A percentile compares a stretch with the other conserved stretches of the same genome.
These are phyloP conservation scores for Colletes latitarsis DNA, from an alignment of 1,140 invertebrate species.

Conservation along the genomic window DNA sequence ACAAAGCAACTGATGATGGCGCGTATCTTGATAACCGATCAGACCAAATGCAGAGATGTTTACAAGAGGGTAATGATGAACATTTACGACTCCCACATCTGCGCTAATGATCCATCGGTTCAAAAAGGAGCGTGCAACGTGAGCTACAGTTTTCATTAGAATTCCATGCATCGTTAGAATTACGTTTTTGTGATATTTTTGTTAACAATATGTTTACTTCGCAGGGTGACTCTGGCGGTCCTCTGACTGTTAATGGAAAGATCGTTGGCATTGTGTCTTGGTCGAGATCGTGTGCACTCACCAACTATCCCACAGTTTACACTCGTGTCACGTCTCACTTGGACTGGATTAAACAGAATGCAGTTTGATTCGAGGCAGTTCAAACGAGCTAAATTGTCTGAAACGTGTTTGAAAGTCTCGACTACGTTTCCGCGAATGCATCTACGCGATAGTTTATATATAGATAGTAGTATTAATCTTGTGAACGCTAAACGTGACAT, in stretches of 20 bases:
- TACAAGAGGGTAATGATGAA: background rate
- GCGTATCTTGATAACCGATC: constrained; percentile 42
- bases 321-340: constrained; percentile 67
- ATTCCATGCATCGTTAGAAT: background rate
- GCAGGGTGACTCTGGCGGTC: constrained; percentile 83
- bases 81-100: constrained; percentile 55
- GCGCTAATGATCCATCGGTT: constrained; percentile 43
- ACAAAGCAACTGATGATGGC: constrained; percentile 39
- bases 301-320: constrained; percentile 74
- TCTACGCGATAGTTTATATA: no score
- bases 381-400: no score
- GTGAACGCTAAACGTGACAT: no score
- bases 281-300: constrained; percentile 74
- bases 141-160: constrained; percentile 5
- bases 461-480: no score
- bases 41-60: constrained; percentile 33
- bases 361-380: background rate
- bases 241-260: constrained; percentile 77
- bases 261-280: constrained; percentile 79
- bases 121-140: constrained; percentile 59
- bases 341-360: constrained; percentile 53
- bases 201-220: background rate
- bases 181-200: no score
- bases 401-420: background rate
- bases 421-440: no score